These are phyloP conservation scores for Tenualosa ilisha DNA, from an alignment of 2,797 vertebrate genomes.

Conservation along the genomic window DNA sequence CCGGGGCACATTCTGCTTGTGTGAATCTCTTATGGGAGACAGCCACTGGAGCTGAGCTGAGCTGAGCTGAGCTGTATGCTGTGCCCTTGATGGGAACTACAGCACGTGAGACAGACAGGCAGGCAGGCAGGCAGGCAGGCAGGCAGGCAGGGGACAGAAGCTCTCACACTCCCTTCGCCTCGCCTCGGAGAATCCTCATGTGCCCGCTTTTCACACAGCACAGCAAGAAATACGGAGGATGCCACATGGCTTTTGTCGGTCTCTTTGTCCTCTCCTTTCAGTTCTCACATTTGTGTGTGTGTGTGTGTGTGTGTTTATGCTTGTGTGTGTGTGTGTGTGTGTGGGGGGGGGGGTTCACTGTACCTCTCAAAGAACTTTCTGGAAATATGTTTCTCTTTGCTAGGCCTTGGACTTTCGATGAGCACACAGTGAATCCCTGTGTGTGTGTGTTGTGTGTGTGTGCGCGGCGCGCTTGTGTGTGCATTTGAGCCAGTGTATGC, in stretches of 20 bases:
- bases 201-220: not conserved
- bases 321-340: not conserved
- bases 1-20: not conserved
- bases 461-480: not conserved
- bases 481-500: slow-evolving; percentile 19
- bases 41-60: not conserved
- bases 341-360: not conserved
- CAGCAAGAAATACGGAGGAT: not conserved
- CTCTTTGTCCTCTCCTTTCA: not conserved
- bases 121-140: too few relatives aligned
- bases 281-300: not conserved
- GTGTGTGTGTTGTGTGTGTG: slow-evolving; percentile 28
- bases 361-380: not conserved
- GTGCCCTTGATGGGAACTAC: slow-evolving; percentile 6
- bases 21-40: not conserved
- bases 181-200: not conserved
- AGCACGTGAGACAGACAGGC: not conserved
- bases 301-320: slow-evolving; percentile 6
- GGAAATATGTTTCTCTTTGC: not conserved
- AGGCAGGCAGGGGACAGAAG: not conserved
- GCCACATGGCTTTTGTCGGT: not conserved
- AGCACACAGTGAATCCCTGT: not conserved
- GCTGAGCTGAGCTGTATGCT: not conserved
- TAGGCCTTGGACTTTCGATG: not conserved
- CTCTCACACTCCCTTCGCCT: not conserved